Conservation (phyloP, 2,888 invertebrate species). For the Seladonia tumulorum region DNA sequence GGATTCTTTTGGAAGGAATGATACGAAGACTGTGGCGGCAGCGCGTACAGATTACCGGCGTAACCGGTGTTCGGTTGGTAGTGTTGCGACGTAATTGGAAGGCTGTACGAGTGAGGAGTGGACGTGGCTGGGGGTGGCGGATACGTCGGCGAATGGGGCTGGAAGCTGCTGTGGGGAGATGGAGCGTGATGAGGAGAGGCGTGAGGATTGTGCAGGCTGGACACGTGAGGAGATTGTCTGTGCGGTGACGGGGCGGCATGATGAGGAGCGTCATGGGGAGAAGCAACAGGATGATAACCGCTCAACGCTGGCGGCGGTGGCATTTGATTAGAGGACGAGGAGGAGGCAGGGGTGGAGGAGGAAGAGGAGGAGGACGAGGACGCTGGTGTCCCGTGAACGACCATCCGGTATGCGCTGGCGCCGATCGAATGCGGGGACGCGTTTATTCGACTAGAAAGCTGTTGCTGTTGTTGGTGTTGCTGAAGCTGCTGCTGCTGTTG, state of each 20-base stretch:
- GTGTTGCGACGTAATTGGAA: slow-evolving; percentile 85
- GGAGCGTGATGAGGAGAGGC: slow-evolving; percentile 77
- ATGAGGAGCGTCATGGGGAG: slow-evolving; percentile 70
- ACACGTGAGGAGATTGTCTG: slow-evolving; percentile 77
- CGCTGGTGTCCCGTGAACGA: slow-evolving; percentile 53
- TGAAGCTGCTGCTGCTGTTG: slow-evolving; percentile 67
- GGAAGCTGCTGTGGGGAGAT: slow-evolving; percentile 84
- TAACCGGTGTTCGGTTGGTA: slow-evolving; percentile 76
- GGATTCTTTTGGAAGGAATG: slow-evolving; percentile 81
- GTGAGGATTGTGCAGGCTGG: slow-evolving; percentile 76
- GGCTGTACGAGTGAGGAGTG: slow-evolving; percentile 84
- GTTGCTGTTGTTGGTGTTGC: slow-evolving; percentile 67
- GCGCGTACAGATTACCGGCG: slow-evolving; percentile 82
- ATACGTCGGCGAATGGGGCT: slow-evolving; percentile 82
- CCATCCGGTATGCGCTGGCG: slow-evolving; percentile 65
- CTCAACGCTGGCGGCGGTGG: slow-evolving; percentile 69
- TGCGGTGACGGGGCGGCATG: slow-evolving; percentile 75
- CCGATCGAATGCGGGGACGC: slow-evolving; percentile 68
- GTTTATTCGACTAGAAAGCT: slow-evolving; percentile 77
- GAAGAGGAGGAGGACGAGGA: slow-evolving; percentile 65
- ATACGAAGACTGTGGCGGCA: slow-evolving; percentile 76
- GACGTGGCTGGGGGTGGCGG: slow-evolving; percentile 81
- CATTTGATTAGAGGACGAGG: slow-evolving; percentile 74
- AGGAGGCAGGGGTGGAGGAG: no score
- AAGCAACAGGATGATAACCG: slow-evolving; percentile 68